Evolutionary conservation across 2,797 vertebrate genomes (phyloP), one percentile per base, ranked within the genome.

Genomic region (Coluber constrictor): DNA sequence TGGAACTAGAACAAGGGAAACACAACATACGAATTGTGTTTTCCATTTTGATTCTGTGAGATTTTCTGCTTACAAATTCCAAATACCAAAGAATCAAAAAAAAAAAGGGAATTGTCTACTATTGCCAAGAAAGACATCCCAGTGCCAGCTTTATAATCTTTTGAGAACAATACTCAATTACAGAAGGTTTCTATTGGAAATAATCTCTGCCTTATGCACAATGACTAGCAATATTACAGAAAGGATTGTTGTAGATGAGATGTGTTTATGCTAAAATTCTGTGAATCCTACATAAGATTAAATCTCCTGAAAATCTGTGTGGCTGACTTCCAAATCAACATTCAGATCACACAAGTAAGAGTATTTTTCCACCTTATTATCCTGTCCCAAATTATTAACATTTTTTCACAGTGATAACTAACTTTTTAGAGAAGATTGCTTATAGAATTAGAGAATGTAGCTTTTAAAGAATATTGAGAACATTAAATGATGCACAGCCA

Each of bases 131-230:
- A 91, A 70, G 43, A 89, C 3, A 87, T 8, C 27, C 51, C 54
- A 87, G 54, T 87, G 54, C 25, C 54, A 91, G 66, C 47, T 29
- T 93, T 88, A 9, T 5, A 83, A 90, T 94, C 89, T 93, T 95
- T 96, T 94, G 93, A 95, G 87, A 66, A 56, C 93, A 61, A 87
- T 91, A 93, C 92, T 37, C 87, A 95, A 66, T 51, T 96, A 88
- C 89, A 93, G 57, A 32, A 29, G 1, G 43, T 91, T 95, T 95
- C 93, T 95, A 95, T 91, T 61, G 94, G 93, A 88, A 55, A 87
- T n/a, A 20, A 1, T 55, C 16, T 92, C 87, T 54, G 37, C 74
- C 37, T 79, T 93, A 60, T 37, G 91, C 13, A 59, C 25, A 61
- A 61, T 47, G 59, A 59, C 54, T 43, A 55, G 87, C 32, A 91